Conservation (phyloP, 2,888 invertebrate genomes). For the Polietes domitor region DNA sequence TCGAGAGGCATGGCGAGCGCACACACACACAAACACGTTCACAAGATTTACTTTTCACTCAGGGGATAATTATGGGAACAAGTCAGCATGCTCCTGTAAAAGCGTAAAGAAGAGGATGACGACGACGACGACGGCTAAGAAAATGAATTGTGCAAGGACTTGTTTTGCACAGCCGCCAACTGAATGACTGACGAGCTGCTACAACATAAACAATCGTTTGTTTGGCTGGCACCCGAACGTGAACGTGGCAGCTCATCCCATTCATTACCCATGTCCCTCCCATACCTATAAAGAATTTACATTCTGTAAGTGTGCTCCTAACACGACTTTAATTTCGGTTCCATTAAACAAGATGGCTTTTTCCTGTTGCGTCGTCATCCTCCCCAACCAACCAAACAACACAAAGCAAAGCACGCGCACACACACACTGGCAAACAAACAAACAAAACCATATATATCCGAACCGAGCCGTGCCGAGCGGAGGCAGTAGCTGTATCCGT, state of each 20-base stretch:
- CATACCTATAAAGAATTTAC: slow-evolving; percentile 1
- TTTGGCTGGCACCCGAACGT: not conserved
- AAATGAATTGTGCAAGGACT: not conserved
- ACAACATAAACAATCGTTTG: slow-evolving; percentile 6
- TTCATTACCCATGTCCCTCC: too few species aligned
- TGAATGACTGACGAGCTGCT: slow-evolving; percentile 11
- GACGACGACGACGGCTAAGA: not conserved
- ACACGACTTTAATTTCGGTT: slow-evolving; percentile 48
- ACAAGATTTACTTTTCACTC: slow-evolving; percentile 38
- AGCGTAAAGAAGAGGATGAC: not conserved
- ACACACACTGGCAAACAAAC: not conserved
- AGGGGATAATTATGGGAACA: slow-evolving; percentile 57
- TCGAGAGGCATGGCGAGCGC: slow-evolving; percentile 40
- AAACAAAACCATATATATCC: too few species aligned
- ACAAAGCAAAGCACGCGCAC: not conserved
- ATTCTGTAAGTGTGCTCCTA: slow-evolving; percentile 30
- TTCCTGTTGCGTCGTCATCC: slow-evolving; percentile 26
- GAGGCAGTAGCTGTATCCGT: not conserved
- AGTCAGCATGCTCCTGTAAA: slow-evolving; percentile 49
- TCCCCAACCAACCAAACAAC: not conserved
- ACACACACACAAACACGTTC: slow-evolving; percentile 19
- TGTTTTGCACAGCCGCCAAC: not conserved
- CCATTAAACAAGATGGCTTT: slow-evolving; percentile 34
- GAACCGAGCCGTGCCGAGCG: too few species aligned
- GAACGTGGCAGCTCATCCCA: too few species aligned